Evolutionary conservation across 2,113 vertebrate species (phyloP).

Genomic region (Ascaphus truei): DNA sequence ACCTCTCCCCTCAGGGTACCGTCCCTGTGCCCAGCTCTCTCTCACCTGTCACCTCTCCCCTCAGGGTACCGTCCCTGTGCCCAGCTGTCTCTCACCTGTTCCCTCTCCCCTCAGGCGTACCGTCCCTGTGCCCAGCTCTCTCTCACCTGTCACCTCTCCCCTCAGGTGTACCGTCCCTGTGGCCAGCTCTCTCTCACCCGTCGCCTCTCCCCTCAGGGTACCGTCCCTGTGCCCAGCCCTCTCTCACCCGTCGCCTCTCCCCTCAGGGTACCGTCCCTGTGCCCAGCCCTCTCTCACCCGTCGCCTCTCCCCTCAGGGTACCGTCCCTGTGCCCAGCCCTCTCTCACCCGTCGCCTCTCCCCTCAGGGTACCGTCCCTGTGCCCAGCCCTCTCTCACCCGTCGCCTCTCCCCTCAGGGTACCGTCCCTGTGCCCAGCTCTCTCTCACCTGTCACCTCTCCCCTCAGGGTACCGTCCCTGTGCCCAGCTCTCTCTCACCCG

Average conservation of each 20-base stretch:
- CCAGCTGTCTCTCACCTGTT: background rate
- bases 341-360: background rate
- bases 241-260: too few relatives aligned
- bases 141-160: background rate
- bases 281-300: background rate
- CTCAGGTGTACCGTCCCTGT: background rate
- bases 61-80: background rate
- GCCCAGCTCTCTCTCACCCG: background rate
- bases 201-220: conserved; percentile 62
- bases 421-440: conserved; percentile 77
- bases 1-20: conserved; percentile 66
- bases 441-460: too few relatives aligned
- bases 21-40: conserved; percentile 77
- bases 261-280: background rate
- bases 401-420: conserved; percentile 62
- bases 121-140: background rate
- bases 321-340: background rate
- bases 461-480: background rate
- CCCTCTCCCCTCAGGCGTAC: background rate
- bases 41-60: too few relatives aligned
- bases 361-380: background rate
- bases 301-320: too few relatives aligned
- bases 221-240: conserved; percentile 77
- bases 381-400: background rate
- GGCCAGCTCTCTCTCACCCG: background rate